phyloP scores from a whole-genome alignment of 2,113 vertebrate species.

The Chamaea fasciata region DNA sequence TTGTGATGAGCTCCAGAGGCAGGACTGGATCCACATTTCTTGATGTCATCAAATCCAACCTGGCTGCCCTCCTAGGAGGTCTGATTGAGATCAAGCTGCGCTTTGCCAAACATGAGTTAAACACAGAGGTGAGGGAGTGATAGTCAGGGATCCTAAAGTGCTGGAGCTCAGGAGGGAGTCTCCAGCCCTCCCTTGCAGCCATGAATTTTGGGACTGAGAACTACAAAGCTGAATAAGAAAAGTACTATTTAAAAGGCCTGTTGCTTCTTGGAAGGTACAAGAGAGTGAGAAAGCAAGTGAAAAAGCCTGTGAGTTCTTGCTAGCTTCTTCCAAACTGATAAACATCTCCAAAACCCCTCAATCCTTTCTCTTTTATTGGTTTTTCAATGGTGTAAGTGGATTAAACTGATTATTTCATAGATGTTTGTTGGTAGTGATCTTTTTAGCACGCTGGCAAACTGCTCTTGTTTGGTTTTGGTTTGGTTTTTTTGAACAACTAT shows the following conservation, averaged over 20 bases:
- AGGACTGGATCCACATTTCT: not conserved
- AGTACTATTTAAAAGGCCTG: not conserved
- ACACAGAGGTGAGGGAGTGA: not conserved
- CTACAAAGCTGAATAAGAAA: not conserved
- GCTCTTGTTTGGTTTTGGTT: not conserved
- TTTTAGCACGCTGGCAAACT: not conserved
- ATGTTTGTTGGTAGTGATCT: not conserved
- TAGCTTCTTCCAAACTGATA: not conserved
- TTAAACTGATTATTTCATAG: not conserved
- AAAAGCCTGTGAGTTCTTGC: not conserved
- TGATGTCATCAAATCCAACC: constrained; percentile 13
- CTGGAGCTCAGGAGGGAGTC: not conserved
- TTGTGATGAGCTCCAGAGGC: not conserved
- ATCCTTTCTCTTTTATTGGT: not conserved
- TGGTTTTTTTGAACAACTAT: not conserved
- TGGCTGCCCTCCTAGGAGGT: constrained; percentile 15
- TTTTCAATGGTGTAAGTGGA: not conserved
- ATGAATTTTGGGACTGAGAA: not conserved
- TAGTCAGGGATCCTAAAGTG: not conserved
- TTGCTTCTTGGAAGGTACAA: not conserved
- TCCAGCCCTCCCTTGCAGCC: not conserved
- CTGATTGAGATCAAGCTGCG: constrained; percentile 22
- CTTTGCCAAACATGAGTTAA: constrained; percentile 11
- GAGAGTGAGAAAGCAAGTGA: not conserved
- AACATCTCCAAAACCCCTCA: not conserved